Percentiles rank a stretch among this genome's conserved stretches.
phyloP scores from a whole-genome alignment of 2,113 vertebrate species.

The Piprites chloris region DNA sequence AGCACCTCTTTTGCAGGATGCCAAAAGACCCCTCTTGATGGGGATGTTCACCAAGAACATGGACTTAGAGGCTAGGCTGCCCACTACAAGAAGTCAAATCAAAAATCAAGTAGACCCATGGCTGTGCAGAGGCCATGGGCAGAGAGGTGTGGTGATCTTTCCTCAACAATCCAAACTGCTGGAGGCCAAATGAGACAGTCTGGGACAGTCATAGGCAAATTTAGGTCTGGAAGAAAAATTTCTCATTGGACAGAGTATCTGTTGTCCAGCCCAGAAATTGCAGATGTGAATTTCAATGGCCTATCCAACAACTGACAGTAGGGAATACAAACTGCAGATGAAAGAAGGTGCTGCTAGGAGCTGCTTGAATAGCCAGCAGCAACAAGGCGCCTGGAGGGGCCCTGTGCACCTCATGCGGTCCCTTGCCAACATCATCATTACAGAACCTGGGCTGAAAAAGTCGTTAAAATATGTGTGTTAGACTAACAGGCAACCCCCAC shows the following conservation, averaged over 20 bases:
- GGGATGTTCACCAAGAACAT: not conserved
- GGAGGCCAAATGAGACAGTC: not conserved
- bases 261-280: not conserved
- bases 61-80: not conserved
- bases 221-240: not conserved
- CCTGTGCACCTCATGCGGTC: rapidly evolving
- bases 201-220: not conserved
- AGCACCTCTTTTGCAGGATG: rapidly evolving
- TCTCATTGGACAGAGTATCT: not conserved
- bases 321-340: not conserved
- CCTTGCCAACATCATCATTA: not conserved
- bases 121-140: not conserved
- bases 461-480: not conserved
- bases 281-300: not conserved
- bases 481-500: rapidly evolving
- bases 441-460: not conserved
- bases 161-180: not conserved
- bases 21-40: not conserved
- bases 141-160: not conserved
- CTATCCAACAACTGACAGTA: not conserved
- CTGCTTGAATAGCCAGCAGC: not conserved
- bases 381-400: not conserved
- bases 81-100: not conserved
- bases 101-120: not conserved
- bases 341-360: not conserved